Conservation (phyloP, 2,113 vertebrate species). For the Percopsis transmontana region DNA sequence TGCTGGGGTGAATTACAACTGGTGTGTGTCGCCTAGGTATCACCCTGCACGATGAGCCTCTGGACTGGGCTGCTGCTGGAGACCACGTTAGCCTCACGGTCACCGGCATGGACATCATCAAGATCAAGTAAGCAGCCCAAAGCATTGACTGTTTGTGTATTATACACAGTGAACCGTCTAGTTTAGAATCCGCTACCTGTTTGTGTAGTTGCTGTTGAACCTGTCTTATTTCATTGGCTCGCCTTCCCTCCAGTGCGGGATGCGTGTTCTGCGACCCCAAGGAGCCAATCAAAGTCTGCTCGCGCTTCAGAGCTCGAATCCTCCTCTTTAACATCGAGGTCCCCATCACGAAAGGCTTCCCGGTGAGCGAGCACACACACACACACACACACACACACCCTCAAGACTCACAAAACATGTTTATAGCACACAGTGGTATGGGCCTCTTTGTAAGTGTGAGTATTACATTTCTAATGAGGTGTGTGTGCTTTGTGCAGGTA, state of each 20-base stretch:
- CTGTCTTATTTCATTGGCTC: neutral
- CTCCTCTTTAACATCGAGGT: conserved; percentile 97
- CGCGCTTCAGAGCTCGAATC: conserved; percentile 90
- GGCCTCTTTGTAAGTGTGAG: too few species aligned
- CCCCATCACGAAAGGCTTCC: conserved; percentile 95
- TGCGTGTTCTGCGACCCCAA: conserved; percentile 93
- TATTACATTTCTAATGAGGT: neutral
- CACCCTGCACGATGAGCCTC: conserved; percentile 89
- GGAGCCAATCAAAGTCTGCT: conserved; percentile 89
- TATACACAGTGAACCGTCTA: neutral
- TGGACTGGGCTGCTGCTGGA: conserved; percentile 97
- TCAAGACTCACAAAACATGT: neutral
- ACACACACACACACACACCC: neutral
- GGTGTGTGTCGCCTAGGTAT: conserved; percentile 81
- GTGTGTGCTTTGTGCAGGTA: conserved; percentile 75
- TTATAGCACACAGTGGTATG: neutral
- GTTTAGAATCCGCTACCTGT: neutral
- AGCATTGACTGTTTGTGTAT: neutral
- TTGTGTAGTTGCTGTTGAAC: neutral
- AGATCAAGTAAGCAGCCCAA: conserved; percentile 90
- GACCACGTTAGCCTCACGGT: conserved; percentile 96
- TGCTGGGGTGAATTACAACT: conserved; percentile 43
- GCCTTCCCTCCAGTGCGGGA: conserved; percentile 82
- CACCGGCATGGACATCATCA: conserved; percentile 99
- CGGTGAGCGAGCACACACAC: conserved; percentile 79